Percentiles rank a stretch among this genome's conserved stretches.
These are phyloP conservation scores for Pangasius macronema DNA, from an alignment of 2,797 vertebrate genomes.

Conservation along the genomic window DNA sequence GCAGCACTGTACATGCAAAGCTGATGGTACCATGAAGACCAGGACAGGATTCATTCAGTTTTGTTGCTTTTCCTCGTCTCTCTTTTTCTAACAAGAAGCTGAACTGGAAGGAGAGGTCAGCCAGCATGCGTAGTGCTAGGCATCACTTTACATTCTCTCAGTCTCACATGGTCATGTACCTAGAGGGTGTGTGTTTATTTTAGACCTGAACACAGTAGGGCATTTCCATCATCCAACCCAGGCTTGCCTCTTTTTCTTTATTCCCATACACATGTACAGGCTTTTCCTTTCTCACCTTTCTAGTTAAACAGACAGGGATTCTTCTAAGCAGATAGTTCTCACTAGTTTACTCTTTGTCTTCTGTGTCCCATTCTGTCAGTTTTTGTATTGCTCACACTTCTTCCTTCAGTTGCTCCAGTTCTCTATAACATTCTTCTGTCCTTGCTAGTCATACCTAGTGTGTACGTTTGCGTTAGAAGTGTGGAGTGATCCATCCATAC, in stretches of 20 bases:
- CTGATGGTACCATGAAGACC: slow-evolving; percentile 67
- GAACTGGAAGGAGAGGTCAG: slow-evolving; percentile 24
- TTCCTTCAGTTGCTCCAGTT: not conserved
- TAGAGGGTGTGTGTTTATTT: not conserved
- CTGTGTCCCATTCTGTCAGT: not conserved
- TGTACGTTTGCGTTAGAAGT: not conserved
- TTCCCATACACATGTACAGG: not conserved
- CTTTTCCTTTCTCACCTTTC: not conserved
- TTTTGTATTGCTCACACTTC: slow-evolving; percentile 8
- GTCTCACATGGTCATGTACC: not conserved
- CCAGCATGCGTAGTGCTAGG: not conserved
- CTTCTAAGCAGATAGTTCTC: not conserved
- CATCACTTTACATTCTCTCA: slow-evolving; percentile 55
- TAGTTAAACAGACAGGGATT: not conserved
- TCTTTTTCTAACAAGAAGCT: slow-evolving; percentile 53
- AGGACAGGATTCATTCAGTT: slow-evolving; percentile 65
- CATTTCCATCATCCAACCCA: slow-evolving; percentile 33
- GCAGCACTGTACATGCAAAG: slow-evolving; percentile 61
- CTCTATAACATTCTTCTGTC: not conserved
- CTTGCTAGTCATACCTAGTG: not conserved
- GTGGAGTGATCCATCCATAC: slow-evolving; percentile 14
- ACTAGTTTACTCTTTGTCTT: not conserved
- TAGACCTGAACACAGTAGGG: slow-evolving; percentile 58
- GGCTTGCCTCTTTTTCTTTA: not conserved
- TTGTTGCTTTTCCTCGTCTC: slow-evolving; percentile 50